A percentile compares a stretch with the other conserved stretches of the same genome.
Conservation (phyloP, 1,140 invertebrate species). For the Hesperophylax magnus region DNA sequence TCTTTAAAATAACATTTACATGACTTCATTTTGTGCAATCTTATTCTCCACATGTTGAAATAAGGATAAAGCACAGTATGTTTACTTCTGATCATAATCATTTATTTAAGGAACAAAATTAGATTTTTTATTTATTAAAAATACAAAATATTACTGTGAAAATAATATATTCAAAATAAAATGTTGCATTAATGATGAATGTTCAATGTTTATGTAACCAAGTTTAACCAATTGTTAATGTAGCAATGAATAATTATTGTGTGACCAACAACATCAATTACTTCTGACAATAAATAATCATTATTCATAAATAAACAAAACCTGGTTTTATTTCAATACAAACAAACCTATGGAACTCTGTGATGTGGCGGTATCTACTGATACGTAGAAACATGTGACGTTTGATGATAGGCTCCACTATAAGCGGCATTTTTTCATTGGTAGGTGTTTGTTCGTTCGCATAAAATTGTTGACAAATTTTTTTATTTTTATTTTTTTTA, state of each 20-base stretch:
- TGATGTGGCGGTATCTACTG: too few species aligned
- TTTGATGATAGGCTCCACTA: too few species aligned
- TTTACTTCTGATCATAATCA: not conserved
- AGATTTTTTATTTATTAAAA: slow-evolving; percentile 11
- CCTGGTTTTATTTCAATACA: too few species aligned
- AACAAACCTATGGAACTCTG: too few species aligned
- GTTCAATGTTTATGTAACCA: slow-evolving; percentile 36
- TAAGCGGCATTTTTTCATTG: too few species aligned
- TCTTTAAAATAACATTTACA: slow-evolving; percentile 27
- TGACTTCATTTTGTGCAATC: slow-evolving; percentile 20
- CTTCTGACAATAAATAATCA: slow-evolving; percentile 44
- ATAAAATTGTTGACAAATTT: too few species aligned
- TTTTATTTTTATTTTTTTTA: too few species aligned
- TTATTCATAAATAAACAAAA: slow-evolving; percentile 16
- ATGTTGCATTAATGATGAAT: slow-evolving; percentile 29
- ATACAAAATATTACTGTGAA: not conserved
- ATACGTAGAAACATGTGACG: too few species aligned
- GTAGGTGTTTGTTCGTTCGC: too few species aligned
- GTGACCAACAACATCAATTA: slow-evolving; percentile 37
- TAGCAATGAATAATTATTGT: slow-evolving; percentile 38
- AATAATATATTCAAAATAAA: slow-evolving; percentile 15
- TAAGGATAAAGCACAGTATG: not conserved
- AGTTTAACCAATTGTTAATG: slow-evolving; percentile 40
- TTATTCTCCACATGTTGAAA: not conserved
- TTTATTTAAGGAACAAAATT: not conserved